Evolutionary conservation across 1,140 invertebrate genomes (phyloP), one percentile per base, ranked within the genome.

Genomic region (Zophobas atratus): DNA sequence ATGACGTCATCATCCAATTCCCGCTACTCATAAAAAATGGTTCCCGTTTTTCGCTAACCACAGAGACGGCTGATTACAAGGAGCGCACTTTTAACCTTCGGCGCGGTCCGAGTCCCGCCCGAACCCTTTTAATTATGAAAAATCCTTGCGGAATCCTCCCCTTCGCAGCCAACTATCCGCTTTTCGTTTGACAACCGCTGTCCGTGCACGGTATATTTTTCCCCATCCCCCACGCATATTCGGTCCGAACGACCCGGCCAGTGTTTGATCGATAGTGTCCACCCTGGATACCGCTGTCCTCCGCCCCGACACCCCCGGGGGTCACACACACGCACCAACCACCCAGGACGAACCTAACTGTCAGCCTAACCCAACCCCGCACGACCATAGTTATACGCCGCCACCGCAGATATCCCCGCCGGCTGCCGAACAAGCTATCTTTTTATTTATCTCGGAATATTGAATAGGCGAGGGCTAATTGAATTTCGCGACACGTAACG

Each of bases 251-350:
- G 72, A 80, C 70, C 80, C 77, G 80, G 78, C 76, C 81, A 79
- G 78, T 56, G 78, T 81, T 82, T 82, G 81, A 82, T 82, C 81
- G 81, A 82, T 82, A 82, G 81, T 82, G 81, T 82, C 81, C 81
- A 82, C 81, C 81, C 78, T 81, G 81, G 80, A 81, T 80, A 81
- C 78, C 76, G 79, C 81, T 77, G 49, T 73, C 72, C 75, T 76
- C 71, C 48, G 72, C 76, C 70, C 56, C 49, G 51, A 36, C 73
- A 73, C 33, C 72, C 80, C n/a, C 56, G 41, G 67, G 76, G 70
- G 85, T 86, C 84, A 85, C 85, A 83, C 78, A 74, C 78, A 79
- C 75, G 53, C 60, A 48, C 49, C 20, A 20, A 20, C 20, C 20
- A 20, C 20, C 20, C 20, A 20, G 20, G 20, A 20, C 20, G 20